Base-by-base conservation (phyloP, 2,888 invertebrate genomes). In the Scelioninae gen. 1 region DNA sequence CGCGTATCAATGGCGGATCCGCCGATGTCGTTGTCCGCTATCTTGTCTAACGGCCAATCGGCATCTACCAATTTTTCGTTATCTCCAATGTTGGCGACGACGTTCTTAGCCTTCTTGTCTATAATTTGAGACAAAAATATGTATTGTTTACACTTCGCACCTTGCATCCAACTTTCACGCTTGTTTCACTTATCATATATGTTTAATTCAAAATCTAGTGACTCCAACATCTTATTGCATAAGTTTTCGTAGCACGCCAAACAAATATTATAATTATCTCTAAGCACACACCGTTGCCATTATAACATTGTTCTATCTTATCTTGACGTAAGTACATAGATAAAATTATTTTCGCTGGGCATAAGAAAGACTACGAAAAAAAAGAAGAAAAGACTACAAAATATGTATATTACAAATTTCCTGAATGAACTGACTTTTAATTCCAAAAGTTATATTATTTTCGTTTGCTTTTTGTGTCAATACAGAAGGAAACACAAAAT, bases 1-100 rank as follows among this genome's bases (percentile, higher is more conserved):
- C 79, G 79, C 74, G 79, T 80, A 80, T 74, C 79, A 80, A 80
- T 80, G 79, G 74, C 79, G 74, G 62, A 80, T 74, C 63, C 79
- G 38, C 29, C 68, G 60, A 69, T 75, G 80, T 80, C 75, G 80
- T 74, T 79, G 72, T 32, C 80, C 75, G 68, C 74, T 75, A 75
- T 80, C 74, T 68, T 47, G 60, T 34, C 15, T 6, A 62, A 5
- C 63, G 60, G n/a, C 80, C 75, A 69, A 80, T 80, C 55, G 68
- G 47, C 69, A 47, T 58, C 38, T 45, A 45, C 75, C 55, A 69
- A 80, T 75, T 69, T 23, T 63, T 75, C 60, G 63, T 75, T 62
- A 80, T 80, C 80, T 68, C 15, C 63, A 56, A 69, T 75, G 69
- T n/a, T 74, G 74, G 74, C 74, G 74, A 40, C 80, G 60, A 45